phyloP scores from a whole-genome alignment of 37 sponge, comb jelly and placozoan species.

The Tethya wilhelma region DNA sequence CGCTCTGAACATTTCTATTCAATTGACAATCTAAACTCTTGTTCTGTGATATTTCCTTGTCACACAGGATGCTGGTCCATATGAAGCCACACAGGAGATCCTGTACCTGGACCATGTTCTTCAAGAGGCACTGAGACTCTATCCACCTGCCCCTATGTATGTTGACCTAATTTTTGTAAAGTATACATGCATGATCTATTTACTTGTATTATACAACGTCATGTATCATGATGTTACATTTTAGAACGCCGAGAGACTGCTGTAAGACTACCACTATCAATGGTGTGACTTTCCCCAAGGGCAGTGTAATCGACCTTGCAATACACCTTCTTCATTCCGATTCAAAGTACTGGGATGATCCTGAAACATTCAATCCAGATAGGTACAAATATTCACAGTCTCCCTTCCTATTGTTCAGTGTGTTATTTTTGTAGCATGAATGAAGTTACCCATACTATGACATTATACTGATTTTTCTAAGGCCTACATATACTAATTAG shows the following conservation, averaged over 20 bases:
- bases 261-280: conserved; percentile 6
- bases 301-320: conserved; percentile 3
- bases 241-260: no score
- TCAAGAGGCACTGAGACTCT: conserved; percentile 72
- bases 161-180: no score
- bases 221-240: no score
- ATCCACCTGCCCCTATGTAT: conserved; percentile 72
- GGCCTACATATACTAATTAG: no score
- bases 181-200: no score
- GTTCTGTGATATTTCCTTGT: background rate
- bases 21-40: background rate
- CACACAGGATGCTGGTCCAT: conserved; percentile 52
- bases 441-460: no score
- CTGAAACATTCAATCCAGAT: conserved; percentile 65
- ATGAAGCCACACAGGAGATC: conserved; percentile 69
- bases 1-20: background rate
- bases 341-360: conserved; percentile 67
- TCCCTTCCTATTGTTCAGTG: no score
- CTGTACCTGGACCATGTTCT: conserved; percentile 67
- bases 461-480: no score
- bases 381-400: conserved; percentile 3
- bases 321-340: conserved; percentile 47
- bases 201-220: no score
- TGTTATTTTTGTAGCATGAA: no score
- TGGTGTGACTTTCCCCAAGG: conserved; percentile 40